Percentiles rank a stretch among this genome's conserved stretches.
phyloP scores from a whole-genome alignment of 2,797 vertebrate genomes.

The Hafferia zeledoni region DNA sequence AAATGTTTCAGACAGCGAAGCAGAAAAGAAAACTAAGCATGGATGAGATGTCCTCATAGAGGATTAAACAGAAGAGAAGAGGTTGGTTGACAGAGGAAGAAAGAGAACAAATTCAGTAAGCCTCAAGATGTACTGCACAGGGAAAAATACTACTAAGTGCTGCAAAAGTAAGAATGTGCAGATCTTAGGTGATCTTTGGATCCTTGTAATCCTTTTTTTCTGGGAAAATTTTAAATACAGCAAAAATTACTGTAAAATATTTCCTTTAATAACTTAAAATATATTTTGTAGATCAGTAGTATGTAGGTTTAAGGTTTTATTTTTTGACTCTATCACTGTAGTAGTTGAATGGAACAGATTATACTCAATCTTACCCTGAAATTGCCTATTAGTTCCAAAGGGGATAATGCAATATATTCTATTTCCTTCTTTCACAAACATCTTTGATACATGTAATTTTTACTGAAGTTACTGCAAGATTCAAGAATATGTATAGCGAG shows the following conservation, averaged over 20 bases:
- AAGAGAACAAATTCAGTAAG: background rate
- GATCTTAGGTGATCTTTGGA: background rate
- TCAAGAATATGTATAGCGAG: background rate
- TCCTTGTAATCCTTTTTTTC: background rate
- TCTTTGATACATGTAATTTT: background rate
- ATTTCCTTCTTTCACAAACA: background rate
- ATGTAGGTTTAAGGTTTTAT: background rate
- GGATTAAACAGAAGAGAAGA: slow-evolving; percentile 1
- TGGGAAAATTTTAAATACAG: background rate
- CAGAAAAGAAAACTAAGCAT: background rate
- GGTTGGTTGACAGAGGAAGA: background rate
- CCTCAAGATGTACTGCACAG: background rate
- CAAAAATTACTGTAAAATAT: background rate
- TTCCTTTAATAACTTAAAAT: background rate
- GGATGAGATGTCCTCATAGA: background rate
- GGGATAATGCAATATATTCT: background rate
- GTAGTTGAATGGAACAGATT: background rate
- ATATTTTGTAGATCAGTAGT: background rate
- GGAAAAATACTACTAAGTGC: background rate
- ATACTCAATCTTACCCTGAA: background rate
- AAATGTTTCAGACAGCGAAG: background rate
- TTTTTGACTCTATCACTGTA: background rate
- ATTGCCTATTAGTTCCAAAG: background rate
- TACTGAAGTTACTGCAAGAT: background rate
- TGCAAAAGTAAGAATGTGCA: background rate